Percentiles rank a stretch among this genome's conserved stretches.
phyloP scores from a whole-genome alignment of 1,140 invertebrate species.

The Octopus sinensis region DNA sequence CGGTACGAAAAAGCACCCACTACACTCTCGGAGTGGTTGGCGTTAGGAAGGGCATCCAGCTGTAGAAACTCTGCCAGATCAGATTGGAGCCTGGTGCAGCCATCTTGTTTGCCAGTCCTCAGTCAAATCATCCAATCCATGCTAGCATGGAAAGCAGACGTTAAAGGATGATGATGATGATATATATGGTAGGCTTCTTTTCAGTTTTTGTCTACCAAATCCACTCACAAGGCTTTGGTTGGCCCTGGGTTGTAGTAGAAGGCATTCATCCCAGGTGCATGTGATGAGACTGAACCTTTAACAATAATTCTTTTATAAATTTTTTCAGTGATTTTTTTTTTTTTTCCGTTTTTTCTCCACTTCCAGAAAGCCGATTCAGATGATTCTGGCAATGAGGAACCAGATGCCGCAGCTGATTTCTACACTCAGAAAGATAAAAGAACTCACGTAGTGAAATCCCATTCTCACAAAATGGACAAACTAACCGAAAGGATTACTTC shows the following conservation, averaged over 20 bases:
- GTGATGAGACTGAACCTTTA: background rate
- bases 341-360: slow-evolving; percentile 11
- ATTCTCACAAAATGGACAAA: slow-evolving; percentile 52
- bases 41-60: too few species aligned
- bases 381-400: slow-evolving; percentile 91
- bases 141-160: too few species aligned
- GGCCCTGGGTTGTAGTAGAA: background rate
- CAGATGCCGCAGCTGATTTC: slow-evolving; percentile 62
- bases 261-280: background rate
- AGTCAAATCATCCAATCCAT: too few species aligned
- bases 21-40: too few species aligned
- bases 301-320: background rate
- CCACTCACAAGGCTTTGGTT: background rate
- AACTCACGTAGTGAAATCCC: slow-evolving; percentile 29
- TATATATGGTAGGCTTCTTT: too few species aligned
- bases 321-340: too few species aligned
- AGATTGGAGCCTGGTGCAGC: too few species aligned
- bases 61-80: too few species aligned
- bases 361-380: slow-evolving; percentile 81
- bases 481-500: slow-evolving; percentile 55
- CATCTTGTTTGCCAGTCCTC: too few species aligned
- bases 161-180: too few species aligned
- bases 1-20: too few species aligned
- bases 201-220: too few species aligned
- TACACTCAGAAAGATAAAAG: slow-evolving; percentile 33